Base-by-base conservation (phyloP, 2,113 vertebrate species). In the Eidolon helvum region DNA sequence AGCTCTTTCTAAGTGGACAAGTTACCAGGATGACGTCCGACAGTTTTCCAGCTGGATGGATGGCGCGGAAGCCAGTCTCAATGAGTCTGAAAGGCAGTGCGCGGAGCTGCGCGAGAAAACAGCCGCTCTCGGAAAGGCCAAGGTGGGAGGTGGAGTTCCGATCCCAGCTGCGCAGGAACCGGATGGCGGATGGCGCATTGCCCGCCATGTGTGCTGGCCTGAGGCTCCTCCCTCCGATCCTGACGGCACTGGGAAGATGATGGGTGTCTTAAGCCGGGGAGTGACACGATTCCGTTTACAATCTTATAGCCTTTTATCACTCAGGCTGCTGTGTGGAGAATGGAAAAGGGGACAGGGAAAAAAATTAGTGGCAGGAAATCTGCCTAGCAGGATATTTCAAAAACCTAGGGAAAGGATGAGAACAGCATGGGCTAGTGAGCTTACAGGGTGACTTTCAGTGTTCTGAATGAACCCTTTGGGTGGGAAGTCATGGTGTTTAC, bases 11-110 rank as follows among this genome's bases (percentile, higher is more conserved):
- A 99, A 99, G 90, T 99, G 99, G 99, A 99, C 99, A 75, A 99
- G 99, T 98, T 99, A 99, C 74, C 99, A 99, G 98, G 99, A 99
- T 96, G 99, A 99, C 1, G 99, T 99, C 50, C 98, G 99, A 18
- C 99, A 99, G 98, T 99, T 99, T 98, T 98, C 99, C 82, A 96
- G 98, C 87, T 99, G 99, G 99, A 99, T 99, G 99, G 99, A 99
- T 63, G 96, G 98, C 0, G 98, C 99, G 65, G 99, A 99, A 98
- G 98, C 99, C 96, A 99, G 98, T 26, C 98, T 99, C 35, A 98
- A 96, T 35, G 98, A 98, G 95, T 98, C 98, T 0, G 99, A 99
- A 92, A 99, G 99, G 97, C 99, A 99, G 4, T 99, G 98, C 87
- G 98, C 99, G 0, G 99, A 99, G 97, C 99, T 99, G 97, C 99